Conservation (phyloP, 2,888 invertebrate species). For the Bedellia somnulentella region DNA sequence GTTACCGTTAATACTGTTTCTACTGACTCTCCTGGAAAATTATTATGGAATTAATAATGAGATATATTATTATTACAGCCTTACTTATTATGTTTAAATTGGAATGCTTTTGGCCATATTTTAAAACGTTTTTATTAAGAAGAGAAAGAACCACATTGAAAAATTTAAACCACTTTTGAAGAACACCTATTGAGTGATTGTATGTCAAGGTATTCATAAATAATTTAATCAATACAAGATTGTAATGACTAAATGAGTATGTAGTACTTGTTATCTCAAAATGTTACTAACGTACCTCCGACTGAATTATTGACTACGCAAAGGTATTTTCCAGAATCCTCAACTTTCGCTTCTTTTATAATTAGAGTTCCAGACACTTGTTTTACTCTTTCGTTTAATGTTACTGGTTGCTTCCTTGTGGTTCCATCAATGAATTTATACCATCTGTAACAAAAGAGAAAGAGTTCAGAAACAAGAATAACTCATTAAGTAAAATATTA, state of each 20-base stretch:
- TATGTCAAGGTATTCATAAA: no score
- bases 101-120: no score
- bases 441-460: slow-evolving; percentile 78
- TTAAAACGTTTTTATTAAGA: no score
- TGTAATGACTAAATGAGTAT: no score
- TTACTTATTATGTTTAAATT: no score
- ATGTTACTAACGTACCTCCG: slow-evolving; percentile 70
- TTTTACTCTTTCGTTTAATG: slow-evolving; percentile 83
- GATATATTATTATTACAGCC: background rate
- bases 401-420: slow-evolving; percentile 84
- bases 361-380: slow-evolving; percentile 93
- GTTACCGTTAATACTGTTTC: slow-evolving; percentile 91
- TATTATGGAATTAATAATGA: background rate
- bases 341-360: slow-evolving; percentile 86
- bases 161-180: no score
- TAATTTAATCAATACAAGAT: no score
- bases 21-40: slow-evolving; percentile 81
- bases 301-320: slow-evolving; percentile 95
- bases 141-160: no score
- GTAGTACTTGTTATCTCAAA: no score
- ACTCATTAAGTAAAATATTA: no score
- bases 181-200: no score
- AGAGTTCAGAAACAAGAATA: slow-evolving; percentile 19
- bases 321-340: slow-evolving; percentile 91
- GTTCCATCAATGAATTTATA: slow-evolving; percentile 91